A percentile compares a stretch with the other conserved stretches of the same genome.
These are phyloP conservation scores for Saccopteryx bilineata DNA, from an alignment of 2,113 vertebrate genomes.

Conservation along the genomic window DNA sequence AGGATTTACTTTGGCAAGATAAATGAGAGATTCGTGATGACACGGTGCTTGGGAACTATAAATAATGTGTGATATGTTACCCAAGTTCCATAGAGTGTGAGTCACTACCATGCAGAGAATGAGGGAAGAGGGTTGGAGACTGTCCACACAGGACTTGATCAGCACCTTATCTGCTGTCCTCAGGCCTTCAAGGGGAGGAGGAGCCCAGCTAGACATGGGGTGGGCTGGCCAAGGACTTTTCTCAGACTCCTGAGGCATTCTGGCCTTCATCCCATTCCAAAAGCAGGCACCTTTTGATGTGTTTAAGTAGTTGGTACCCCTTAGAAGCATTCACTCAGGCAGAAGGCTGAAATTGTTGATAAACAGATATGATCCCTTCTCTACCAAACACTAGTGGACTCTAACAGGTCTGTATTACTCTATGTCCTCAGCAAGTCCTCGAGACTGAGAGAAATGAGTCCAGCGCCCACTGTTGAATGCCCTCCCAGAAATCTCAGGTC, in stretches of 20 bases:
- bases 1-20: constrained; percentile 23
- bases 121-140: neutral
- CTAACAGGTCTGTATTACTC: neutral
- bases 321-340: neutral
- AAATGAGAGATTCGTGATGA: neutral
- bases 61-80: neutral
- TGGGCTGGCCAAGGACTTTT: neutral
- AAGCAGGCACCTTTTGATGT: neutral
- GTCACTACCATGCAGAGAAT: neutral
- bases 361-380: neutral
- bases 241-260: neutral
- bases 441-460: neutral
- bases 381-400: neutral
- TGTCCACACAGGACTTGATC: neutral
- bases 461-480: neutral
- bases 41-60: neutral
- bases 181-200: neutral
- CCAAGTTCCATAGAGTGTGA: neutral
- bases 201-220: neutral
- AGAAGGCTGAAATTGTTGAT: neutral
- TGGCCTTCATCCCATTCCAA: neutral
- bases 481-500: neutral
- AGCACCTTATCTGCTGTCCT: neutral
- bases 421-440: neutral
- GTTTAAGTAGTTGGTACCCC: neutral